These are phyloP conservation scores for Drosophila carrolli DNA, from an alignment of 1,140 invertebrate genomes.

Conservation along the genomic window DNA sequence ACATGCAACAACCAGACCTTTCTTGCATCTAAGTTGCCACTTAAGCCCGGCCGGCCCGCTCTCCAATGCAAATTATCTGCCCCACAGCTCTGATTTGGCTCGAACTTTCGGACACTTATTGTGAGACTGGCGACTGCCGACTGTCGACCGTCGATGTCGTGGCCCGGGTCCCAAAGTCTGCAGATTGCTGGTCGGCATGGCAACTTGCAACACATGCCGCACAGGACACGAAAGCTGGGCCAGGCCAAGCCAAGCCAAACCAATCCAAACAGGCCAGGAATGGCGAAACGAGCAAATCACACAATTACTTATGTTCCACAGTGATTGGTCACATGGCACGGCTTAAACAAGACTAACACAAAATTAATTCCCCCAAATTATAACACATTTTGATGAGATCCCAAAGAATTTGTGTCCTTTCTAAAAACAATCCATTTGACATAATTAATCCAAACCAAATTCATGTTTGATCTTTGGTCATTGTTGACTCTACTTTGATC, in stretches of 20 bases:
- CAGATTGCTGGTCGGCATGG: conserved; percentile 54
- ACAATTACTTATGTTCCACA: conserved; percentile 39
- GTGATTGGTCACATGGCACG: conserved; percentile 19
- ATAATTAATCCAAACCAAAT: not conserved
- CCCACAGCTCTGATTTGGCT: conserved; percentile 70
- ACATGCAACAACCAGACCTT: conserved; percentile 35
- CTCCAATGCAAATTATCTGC: conserved; percentile 76
- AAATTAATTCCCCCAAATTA: conserved; percentile 34
- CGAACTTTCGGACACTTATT: conserved; percentile 70
- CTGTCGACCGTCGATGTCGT: conserved; percentile 36
- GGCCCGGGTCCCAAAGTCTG: conserved; percentile 44
- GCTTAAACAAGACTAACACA: conserved; percentile 16
- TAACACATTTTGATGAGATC: conserved; percentile 20
- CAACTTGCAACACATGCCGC: conserved; percentile 49
- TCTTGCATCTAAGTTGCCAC: conserved; percentile 51
- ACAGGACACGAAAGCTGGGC: conserved; percentile 46
- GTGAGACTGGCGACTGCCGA: conserved; percentile 18
- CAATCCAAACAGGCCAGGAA: conserved; percentile 19
- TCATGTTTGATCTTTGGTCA: not conserved
- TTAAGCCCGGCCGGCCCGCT: conserved; percentile 63
- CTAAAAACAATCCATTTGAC: conserved; percentile 4
- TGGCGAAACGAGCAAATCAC: conserved; percentile 31
- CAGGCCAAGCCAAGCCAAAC: conserved; percentile 3
- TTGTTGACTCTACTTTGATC: not conserved
- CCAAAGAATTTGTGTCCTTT: not conserved